Evolutionary conservation across 2,113 vertebrate genomes (phyloP), one percentile per base, ranked within the genome.

Genomic region (Hippopotamus amphibius): DNA sequence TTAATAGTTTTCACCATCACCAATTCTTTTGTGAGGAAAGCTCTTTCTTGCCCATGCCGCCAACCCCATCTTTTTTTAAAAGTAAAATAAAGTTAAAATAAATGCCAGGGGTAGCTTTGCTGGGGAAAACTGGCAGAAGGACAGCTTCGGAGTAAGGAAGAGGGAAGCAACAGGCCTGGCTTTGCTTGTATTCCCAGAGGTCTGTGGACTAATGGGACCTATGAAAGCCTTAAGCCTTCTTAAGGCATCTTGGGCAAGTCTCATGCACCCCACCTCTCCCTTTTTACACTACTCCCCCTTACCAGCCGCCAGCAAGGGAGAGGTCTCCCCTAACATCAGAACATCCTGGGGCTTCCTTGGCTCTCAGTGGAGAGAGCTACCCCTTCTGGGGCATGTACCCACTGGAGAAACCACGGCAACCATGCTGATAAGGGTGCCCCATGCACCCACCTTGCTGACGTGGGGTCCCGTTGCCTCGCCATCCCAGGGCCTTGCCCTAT

Each of bases 31-130:
- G 30, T 33, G 30, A 26, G 33, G 63, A 92, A 91, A 88, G 37
- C 30, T 72, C 19, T 76, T 90, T 76, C 68, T 83, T 66, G 30
- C 74, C 74, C 9, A 11, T 10, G 41, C 68, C 26, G 65, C 65
- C 41, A 80, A 53, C 3, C 11, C 28, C 5, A 9, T 53, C 43
- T 79, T 82, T 57, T 68, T 87, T 53, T 57, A n/a, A 53, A 85
- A 88, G 55, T 37, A 48, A 71, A 63, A 80, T 79, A 77, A 92
- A 79, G 71, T 74, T 84, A 57, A 80, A 80, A 55, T 48, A 71
- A 41, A 41, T 59, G 50, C 21, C 30, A 37, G 26, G 30, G 72
- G 12, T 19, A 71, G 41, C 26, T 41, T 63, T 12, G 19, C n/a
- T 50, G 71, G 68, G 43, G 33, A 57, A 28, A 37, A 24, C 74